A percentile compares a stretch with the other conserved stretches of the same genome.
Evolutionary conservation across 2,888 invertebrate species (phyloP).

Genomic region (Drosophila barbarae): DNA sequence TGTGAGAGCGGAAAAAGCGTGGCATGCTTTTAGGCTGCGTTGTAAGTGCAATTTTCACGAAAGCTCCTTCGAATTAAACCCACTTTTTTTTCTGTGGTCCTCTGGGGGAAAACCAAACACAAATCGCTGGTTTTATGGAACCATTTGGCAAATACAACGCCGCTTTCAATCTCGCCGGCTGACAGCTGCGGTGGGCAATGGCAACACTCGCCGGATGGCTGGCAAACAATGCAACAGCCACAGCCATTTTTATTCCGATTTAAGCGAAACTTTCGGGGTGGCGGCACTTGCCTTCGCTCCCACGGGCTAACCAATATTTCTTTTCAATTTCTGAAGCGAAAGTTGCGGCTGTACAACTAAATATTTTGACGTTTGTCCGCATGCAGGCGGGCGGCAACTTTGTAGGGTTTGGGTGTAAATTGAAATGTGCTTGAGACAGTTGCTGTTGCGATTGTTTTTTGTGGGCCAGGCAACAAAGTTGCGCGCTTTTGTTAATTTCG

Average conservation of each 20-base stretch:
- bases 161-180: constrained; percentile 53
- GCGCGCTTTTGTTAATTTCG: constrained; percentile 66
- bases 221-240: constrained; percentile 29
- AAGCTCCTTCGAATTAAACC: constrained; percentile 4
- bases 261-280: constrained; percentile 35
- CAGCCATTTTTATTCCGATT: constrained; percentile 40
- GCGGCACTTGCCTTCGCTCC: constrained; percentile 25
- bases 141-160: constrained; percentile 34
- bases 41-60: not conserved
- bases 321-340: constrained; percentile 63
- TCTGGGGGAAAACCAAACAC: constrained; percentile 28
- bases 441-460: constrained; percentile 60
- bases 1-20: not conserved
- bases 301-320: constrained; percentile 62
- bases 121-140: constrained; percentile 43
- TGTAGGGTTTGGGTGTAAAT: constrained; percentile 49
- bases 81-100: constrained; percentile 2
- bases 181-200: constrained; percentile 59
- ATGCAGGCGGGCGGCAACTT: constrained; percentile 46
- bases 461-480: constrained; percentile 55
- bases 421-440: constrained; percentile 71
- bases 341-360: constrained; percentile 64
- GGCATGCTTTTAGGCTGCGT: constrained; percentile 50
- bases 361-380: constrained; percentile 68
- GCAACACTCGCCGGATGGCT: constrained; percentile 8